A percentile compares a stretch with the other conserved stretches of the same genome.
Evolutionary conservation across 2,797 vertebrate species (phyloP).

Genomic region (Meriones psammophilus): DNA sequence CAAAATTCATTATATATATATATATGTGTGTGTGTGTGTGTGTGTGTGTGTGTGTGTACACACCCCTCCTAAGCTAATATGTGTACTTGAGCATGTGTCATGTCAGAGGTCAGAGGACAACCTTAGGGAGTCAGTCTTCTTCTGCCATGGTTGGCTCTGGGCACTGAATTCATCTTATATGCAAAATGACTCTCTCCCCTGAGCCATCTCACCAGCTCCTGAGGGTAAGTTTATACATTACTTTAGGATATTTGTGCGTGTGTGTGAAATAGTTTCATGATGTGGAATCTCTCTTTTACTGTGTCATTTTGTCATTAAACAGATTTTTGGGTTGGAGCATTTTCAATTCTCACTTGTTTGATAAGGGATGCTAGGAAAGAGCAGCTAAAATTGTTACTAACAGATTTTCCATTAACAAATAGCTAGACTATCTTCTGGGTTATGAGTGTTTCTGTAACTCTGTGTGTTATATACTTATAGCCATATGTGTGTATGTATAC

Average conservation of each 20-base stretch:
- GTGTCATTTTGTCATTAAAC: background rate
- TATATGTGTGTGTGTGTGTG: background rate
- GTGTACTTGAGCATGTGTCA: background rate
- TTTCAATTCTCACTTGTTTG: background rate
- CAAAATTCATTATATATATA: background rate
- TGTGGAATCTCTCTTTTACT: background rate
- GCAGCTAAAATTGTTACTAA: background rate
- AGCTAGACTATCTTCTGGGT: background rate
- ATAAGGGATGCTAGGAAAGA: background rate
- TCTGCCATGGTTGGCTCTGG: background rate
- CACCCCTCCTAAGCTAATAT: background rate
- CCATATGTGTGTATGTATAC: background rate
- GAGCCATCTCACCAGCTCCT: background rate
- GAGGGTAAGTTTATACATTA: background rate
- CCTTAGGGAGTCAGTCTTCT: background rate
- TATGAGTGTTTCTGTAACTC: background rate
- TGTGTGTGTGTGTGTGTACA: background rate
- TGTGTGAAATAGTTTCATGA: background rate
- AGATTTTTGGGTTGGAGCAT: background rate
- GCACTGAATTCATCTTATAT: background rate
- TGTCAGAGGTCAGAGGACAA: background rate
- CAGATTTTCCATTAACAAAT: background rate
- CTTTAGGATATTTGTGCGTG: background rate
- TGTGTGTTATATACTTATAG: background rate
- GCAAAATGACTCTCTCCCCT: background rate